These are phyloP conservation scores for Okamejei kenojei DNA, from an alignment of 2,797 vertebrate genomes.

Conservation along the genomic window DNA sequence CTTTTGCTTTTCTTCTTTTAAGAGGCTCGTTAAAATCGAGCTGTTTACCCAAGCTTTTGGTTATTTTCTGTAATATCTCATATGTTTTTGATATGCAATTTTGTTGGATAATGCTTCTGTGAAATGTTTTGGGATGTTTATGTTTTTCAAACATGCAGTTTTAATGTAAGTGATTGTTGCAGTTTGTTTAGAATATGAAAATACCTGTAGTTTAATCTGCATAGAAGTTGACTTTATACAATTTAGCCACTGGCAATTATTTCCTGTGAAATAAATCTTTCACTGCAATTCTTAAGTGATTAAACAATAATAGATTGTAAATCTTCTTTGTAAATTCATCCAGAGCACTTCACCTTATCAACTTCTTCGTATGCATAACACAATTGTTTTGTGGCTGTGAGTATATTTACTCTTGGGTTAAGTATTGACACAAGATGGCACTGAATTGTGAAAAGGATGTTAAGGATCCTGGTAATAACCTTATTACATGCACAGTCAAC, in stretches of 20 bases:
- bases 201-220: background rate
- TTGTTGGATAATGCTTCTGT: background rate
- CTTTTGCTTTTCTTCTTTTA: background rate
- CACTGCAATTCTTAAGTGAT: background rate
- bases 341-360: background rate
- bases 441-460: conserved; percentile 6
- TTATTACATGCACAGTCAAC: conserved; percentile 28
- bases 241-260: background rate
- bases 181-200: background rate
- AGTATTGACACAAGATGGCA: background rate
- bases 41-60: background rate
- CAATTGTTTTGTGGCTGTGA: no score
- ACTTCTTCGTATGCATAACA: background rate
- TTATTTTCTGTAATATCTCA: background rate
- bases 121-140: background rate
- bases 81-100: background rate
- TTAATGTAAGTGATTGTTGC: background rate
- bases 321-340: background rate
- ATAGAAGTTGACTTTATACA: background rate
- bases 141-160: background rate
- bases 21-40: background rate
- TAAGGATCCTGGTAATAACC: conserved; percentile 1
- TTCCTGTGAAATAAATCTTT: background rate
- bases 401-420: background rate
- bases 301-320: background rate